A percentile compares a stretch with the other conserved stretches of the same genome.
phyloP scores from a whole-genome alignment of 2,797 vertebrate species.

The Mormyrops boulengeri region DNA sequence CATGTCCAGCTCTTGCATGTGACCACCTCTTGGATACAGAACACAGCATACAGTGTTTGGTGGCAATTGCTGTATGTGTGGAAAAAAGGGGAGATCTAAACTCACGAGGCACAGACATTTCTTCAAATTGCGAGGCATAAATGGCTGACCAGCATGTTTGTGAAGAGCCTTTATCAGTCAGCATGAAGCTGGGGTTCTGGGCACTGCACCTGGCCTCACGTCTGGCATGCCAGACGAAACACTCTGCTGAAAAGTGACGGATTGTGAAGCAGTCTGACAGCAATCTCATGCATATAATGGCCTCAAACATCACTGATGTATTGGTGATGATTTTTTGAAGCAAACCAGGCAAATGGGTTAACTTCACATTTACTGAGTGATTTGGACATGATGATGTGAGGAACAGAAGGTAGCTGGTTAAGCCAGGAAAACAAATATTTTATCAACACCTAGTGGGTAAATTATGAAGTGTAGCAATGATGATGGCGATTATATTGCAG shows the following conservation, averaged over 20 bases:
- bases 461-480: not conserved
- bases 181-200: not conserved
- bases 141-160: not conserved
- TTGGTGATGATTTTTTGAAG: not conserved
- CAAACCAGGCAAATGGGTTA: not conserved
- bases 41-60: not conserved
- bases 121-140: not conserved
- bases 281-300: not conserved
- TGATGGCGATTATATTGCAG: not conserved
- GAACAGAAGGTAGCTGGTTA: not conserved
- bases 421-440: not conserved
- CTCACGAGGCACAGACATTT: not conserved
- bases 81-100: not conserved
- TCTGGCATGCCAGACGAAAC: not conserved
- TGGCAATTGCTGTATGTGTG: not conserved
- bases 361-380: not conserved
- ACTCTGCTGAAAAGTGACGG: not conserved
- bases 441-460: not conserved
- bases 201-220: not conserved
- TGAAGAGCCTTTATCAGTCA: not conserved
- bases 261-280: not conserved
- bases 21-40: not conserved
- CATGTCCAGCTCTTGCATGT: not conserved
- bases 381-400: not conserved
- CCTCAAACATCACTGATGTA: not conserved